Base-by-base conservation (phyloP, 2,888 invertebrate genomes). In the Corbicula japonica region DNA sequence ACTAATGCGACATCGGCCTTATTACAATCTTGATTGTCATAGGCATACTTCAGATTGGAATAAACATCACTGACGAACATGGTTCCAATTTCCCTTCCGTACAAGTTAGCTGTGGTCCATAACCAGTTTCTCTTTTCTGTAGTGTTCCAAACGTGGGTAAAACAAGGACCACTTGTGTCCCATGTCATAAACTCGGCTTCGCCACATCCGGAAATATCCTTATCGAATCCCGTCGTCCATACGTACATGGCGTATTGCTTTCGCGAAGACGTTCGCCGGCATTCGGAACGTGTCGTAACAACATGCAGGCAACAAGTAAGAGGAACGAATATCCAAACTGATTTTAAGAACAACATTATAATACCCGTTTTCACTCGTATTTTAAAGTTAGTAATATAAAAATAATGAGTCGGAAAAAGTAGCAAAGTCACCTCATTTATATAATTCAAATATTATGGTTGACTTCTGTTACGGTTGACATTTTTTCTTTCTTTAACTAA, bases 161-260 rank as follows among this genome's bases (percentile, higher is more conserved):
- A 86, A 52, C 86, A 86, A 15, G 32, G 38, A 12, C 76, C 41
- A 12, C 63, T 56, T 15, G 44, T 65, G 69, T 84, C 38, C 84
- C 84, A 84, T 1, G 71, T 38, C 12, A 84, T 21, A 62, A 84
- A 84, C 4, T 68, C n/a, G 0, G 26, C 54, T 21, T 58, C 56
- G 26, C 50, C 69, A 76, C 84, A 86, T 30, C 84, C 83, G 32
- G 65, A 28, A 5, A 84, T 46, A 2, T 52, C 48, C 15, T 46
- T 44, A 54, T 86, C 86, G 60, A 83, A 86, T 6, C 84, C 86
- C 21, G 35, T 46, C 1, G 75, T 80, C 86, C 86, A 86, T 2
- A 86, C 86, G 46, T 86, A 86, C 83, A 86, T 86, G 10, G 83
- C 73, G 66, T 86, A 86, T 15, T 66, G 32, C 38, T 74, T n/a